A percentile compares a stretch with the other conserved stretches of the same genome.
These are phyloP conservation scores for Malurus elegans DNA, from an alignment of 2,113 vertebrate genomes.

Conservation along the genomic window DNA sequence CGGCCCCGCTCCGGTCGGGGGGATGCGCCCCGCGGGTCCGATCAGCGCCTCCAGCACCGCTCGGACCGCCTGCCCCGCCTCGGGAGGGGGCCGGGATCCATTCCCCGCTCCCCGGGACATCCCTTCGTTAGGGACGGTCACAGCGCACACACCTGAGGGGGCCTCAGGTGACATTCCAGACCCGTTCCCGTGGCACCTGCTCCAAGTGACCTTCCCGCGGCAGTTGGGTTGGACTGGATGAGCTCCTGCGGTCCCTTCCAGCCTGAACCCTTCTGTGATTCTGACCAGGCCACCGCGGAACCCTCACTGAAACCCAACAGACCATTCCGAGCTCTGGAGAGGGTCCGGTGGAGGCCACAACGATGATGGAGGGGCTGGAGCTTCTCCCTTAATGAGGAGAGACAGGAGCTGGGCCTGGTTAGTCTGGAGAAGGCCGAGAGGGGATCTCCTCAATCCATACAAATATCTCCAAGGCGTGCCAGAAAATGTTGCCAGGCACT, in stretches of 20 bases:
- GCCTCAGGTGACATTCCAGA: no score
- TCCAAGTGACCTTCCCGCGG: neutral
- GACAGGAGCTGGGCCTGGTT: neutral
- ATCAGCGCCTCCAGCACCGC: neutral
- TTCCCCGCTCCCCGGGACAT: fast-evolving
- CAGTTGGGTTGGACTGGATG: fast-evolving
- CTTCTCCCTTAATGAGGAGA: no score
- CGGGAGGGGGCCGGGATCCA: fast-evolving
- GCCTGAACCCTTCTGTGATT: fast-evolving
- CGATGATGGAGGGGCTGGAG: neutral
- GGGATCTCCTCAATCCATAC: fast-evolving
- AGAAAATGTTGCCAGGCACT: neutral
- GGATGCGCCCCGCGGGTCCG: no score
- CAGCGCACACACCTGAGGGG: neutral
- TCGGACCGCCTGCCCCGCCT: no score
- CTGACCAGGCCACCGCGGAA: fast-evolving
- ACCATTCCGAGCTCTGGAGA: neutral
- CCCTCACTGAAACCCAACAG: neutral
- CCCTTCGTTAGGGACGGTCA: neutral
- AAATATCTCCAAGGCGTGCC: no score
- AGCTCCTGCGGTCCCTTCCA: fast-evolving
- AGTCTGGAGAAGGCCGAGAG: neutral
- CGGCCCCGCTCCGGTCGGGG: neutral
- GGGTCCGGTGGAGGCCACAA: no score
- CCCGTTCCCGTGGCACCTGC: neutral